Base-by-base conservation (phyloP, 2,888 invertebrate genomes). In the Phengaris alcon region DNA sequence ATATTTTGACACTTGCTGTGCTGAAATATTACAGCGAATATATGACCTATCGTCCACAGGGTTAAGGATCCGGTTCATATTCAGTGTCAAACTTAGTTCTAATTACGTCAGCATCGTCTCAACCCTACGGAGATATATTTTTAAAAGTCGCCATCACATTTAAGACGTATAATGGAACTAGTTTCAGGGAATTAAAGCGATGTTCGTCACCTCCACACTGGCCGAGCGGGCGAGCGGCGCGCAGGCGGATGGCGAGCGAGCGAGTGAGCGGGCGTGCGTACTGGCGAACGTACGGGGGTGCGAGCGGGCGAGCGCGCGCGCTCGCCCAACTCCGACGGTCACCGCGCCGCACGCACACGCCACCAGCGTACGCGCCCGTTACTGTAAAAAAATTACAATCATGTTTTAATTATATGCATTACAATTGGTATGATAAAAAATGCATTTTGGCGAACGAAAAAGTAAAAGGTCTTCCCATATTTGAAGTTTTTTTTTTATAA, bases 331-430 rank as follows among this genome's bases (percentile, higher is more conserved):
- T 77, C 78, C 76, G 79, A 35, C 75, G 81, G 93, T 92, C 93
- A 92, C 82, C 91, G 68, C 55, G 74, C 80, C 75, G 75, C 81
- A 80, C 90, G 87, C 48, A 91, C 70, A 35, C 88, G 87, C 90
- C 89, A 93, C 77, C 88, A 88, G 8, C 91, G 84, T 70, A 93
- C 85, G 73, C 90, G 88, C 0, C 93, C 93, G 79, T 91, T 90
- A 78, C 93, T 93, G 83, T 51, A 74, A 22, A 75, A 35, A 35
- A 35, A 35, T 35, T 35, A 35, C 35, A 35, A 35, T 35, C 35
- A 35, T 35, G 35, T 35, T 35, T 35, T 35, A 35, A 35, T 35
- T 3, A 35, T 35, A 35, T 35, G 3, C 35, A 35, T 35, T 35
- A 35, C 35, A 35, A 35, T 35, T 3, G 35, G 1, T 35, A 4